These are phyloP conservation scores for Crossaster papposus DNA, from an alignment of 53 echinoderm and acorn worm genomes.

Conservation along the genomic window DNA sequence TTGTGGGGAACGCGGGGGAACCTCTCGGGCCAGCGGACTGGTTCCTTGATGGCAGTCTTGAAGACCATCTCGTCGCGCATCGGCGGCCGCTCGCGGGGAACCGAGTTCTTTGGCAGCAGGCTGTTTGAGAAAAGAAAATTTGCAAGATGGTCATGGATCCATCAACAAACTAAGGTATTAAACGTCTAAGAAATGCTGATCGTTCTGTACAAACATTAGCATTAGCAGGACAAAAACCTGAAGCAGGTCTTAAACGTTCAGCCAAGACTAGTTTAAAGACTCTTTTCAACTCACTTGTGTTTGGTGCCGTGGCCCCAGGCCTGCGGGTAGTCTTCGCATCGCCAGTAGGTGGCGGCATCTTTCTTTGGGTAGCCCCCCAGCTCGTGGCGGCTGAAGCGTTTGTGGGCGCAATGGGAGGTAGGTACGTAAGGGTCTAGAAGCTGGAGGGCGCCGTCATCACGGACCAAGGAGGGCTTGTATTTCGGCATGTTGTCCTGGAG, in stretches of 20 bases:
- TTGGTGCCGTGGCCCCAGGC: constrained; percentile 99
- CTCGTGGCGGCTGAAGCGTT: constrained; percentile 87
- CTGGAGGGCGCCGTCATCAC: constrained; percentile 90
- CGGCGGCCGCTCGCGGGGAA: constrained; percentile 81
- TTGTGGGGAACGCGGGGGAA: constrained; percentile 91
- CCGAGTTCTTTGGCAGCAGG: constrained; percentile 80
- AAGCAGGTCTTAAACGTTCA: no score
- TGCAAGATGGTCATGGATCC: no score
- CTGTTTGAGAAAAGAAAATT: constrained; percentile 58
- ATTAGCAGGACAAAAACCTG: no score
- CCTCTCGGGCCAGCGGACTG: constrained; percentile 91
- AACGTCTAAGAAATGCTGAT: no score
- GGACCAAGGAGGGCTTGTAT: constrained; percentile 87
- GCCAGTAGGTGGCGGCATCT: constrained; percentile 98
- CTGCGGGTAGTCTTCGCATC: constrained; percentile 96
- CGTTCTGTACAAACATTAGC: no score
- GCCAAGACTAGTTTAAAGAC: background rate
- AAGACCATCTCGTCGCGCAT: constrained; percentile 97
- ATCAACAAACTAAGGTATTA: no score
- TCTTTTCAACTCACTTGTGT: constrained; percentile 81
- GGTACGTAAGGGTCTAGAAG: constrained; percentile 91
- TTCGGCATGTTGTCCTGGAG: constrained; percentile 83
- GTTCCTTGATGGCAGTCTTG: constrained; percentile 91
- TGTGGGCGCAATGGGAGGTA: constrained; percentile 87
- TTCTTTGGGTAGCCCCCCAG: constrained; percentile 92